phyloP scores from a whole-genome alignment of 2,797 vertebrate genomes.

The Pteropus rufus region DNA sequence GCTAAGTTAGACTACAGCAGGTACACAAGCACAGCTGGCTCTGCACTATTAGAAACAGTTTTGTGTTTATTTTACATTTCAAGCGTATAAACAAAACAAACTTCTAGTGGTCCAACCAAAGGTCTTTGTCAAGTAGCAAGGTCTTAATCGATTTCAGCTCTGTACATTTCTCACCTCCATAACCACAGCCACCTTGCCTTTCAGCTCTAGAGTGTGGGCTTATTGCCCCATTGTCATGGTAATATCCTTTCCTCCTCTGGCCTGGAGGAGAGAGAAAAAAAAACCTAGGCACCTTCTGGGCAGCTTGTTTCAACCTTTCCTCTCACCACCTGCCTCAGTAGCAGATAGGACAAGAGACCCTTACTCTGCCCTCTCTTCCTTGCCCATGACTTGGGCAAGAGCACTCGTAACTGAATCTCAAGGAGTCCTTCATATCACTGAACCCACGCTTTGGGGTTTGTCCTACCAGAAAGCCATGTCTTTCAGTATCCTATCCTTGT shows the following conservation, averaged over 20 bases:
- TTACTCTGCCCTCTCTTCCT: not conserved
- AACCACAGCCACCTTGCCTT: not conserved
- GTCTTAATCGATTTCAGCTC: not conserved
- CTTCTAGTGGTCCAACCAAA: not conserved
- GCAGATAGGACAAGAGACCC: not conserved
- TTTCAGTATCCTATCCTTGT: not conserved
- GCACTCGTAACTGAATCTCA: not conserved
- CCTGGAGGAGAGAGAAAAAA: not conserved
- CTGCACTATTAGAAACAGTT: not conserved
- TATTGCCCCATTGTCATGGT: not conserved
- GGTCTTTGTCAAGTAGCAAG: not conserved
- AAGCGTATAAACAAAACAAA: not conserved
- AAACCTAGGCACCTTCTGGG: not conserved
- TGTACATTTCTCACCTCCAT: not conserved
- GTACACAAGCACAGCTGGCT: not conserved
- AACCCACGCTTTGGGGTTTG: not conserved
- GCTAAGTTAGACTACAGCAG: too few relatives aligned
- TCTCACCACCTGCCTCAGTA: not conserved
- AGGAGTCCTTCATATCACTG: not conserved
- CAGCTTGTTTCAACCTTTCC: not conserved
- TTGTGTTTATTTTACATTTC: not conserved
- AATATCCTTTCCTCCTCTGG: not conserved
- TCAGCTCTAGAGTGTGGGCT: not conserved
- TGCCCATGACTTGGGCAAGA: not conserved
- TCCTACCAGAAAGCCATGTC: not conserved